Evolutionary conservation across 2,888 invertebrate species (phyloP).

Genomic region (Drosophila pegasa): DNA sequence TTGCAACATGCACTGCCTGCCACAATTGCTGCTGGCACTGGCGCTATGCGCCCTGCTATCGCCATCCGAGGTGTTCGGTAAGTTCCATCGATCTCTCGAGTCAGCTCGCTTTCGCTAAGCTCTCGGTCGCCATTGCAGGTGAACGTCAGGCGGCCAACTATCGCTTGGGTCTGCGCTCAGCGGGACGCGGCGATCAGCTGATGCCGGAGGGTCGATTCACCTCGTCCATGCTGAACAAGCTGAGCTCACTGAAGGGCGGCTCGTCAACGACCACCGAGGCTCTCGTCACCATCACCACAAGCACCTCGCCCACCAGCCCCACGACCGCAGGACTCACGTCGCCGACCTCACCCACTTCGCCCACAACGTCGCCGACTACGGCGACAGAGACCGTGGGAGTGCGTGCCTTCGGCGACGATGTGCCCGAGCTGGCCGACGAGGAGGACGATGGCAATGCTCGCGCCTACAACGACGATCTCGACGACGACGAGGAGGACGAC

Average conservation of each 20-base stretch:
- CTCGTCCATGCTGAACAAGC: constrained; percentile 57
- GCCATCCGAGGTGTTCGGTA: constrained; percentile 48
- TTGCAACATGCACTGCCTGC: constrained; percentile 51
- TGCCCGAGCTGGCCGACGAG: constrained; percentile 11
- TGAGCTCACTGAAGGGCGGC: constrained; percentile 43
- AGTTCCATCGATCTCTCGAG: constrained; percentile 23
- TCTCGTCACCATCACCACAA: background rate
- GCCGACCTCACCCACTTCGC: background rate
- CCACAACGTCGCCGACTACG: background rate
- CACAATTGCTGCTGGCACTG: constrained; percentile 57
- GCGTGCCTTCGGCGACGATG: constrained; percentile 24
- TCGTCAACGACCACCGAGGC: constrained; percentile 31
- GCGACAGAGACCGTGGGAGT: background rate
- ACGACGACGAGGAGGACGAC: constrained; percentile 44
- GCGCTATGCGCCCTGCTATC: constrained; percentile 60
- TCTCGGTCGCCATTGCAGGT: constrained; percentile 2
- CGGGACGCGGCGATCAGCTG: constrained; percentile 49
- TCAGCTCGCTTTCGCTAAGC: background rate
- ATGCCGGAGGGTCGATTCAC: constrained; percentile 64
- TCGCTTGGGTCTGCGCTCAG: constrained; percentile 43
- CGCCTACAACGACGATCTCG: constrained; percentile 31
- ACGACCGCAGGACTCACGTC: background rate
- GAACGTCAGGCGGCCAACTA: constrained; percentile 34
- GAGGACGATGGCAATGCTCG: constrained; percentile 7
- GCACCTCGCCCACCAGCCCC: background rate